These are phyloP conservation scores for Eunapius fragilis DNA, from an alignment of 37 sponge, comb jelly and placozoan species.

Conservation along the genomic window DNA sequence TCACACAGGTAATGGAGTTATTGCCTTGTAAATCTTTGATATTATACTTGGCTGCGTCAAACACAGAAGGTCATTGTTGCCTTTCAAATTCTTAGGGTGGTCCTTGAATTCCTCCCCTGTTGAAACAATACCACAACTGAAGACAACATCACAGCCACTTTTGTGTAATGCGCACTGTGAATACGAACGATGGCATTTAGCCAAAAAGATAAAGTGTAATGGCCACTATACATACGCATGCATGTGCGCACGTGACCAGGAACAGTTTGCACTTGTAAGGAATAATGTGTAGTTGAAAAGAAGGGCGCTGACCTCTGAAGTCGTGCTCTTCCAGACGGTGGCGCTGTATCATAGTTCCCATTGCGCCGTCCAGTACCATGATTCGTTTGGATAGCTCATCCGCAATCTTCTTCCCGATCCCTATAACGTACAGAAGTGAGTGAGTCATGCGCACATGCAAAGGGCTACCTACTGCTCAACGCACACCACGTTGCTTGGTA, in stretches of 20 bases:
- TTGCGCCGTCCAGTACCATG: conserved; percentile 96
- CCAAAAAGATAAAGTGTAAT: too few species aligned
- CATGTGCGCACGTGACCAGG: too few species aligned
- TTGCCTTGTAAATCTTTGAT: conserved; percentile 88
- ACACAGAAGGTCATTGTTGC: conserved; percentile 95
- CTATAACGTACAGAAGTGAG: not conserved
- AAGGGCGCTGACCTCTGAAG: conserved; percentile 77
- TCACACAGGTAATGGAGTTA: not conserved
- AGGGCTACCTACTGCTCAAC: not conserved
- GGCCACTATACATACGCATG: too few species aligned
- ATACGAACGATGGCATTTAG: too few species aligned
- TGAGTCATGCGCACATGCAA: not conserved
- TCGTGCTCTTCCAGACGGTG: conserved; percentile 83
- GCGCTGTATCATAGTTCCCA: conserved; percentile 99
- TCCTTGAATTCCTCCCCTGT: conserved; percentile 91
- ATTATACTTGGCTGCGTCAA: conserved; percentile 93
- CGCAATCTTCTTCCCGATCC: conserved; percentile 43
- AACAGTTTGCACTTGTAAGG: too few species aligned
- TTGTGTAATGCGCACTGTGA: too few species aligned
- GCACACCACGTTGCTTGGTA: not conserved
- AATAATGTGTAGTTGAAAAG: not conserved
- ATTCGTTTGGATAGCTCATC: conserved; percentile 71
- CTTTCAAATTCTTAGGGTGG: conserved; percentile 88
- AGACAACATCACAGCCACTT: not conserved
- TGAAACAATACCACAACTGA: not conserved